Base-by-base conservation (phyloP, 2,888 invertebrate genomes). In the Miltochrista miniata region DNA sequence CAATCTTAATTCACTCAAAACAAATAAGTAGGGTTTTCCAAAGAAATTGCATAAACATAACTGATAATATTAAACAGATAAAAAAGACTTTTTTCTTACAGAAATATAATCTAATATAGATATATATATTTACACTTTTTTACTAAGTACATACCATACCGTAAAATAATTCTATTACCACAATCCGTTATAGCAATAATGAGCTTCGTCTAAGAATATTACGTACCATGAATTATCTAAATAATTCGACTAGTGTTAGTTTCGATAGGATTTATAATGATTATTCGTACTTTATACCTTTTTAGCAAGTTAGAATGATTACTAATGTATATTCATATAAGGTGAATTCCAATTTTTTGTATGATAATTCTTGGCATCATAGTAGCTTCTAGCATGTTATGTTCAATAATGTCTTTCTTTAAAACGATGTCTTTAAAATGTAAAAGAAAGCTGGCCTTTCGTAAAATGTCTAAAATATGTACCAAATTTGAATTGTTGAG, bases 401-500 rank as follows among this genome's bases (percentile, higher is more conserved):
- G 48, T 44, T 55, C 48, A 14, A 11, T 5, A 45, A 37, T 35
- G 15, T 48, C 36, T 55, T 50, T 60, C 44, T 37, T 41, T 13
- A 24, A 24, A 15, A 42, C 18, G 14, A 10, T 10, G 24, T 24
- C n/a, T 8, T 36, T 30, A 49, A 48, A 51, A 45, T 44, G 48
- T 46, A 33, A 50, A 44, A 45, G 63, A 31, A 68, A 68, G 66
- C 66, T 55, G 66, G 66, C 46, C 66, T 65, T 66, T 62, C 61
- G 48, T 38, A 47, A 44, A 41, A 34, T 37, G 37, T 36, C 8
- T 13, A 14, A 14, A 39, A 48, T 24, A 31, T 10, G 8, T 42
- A 52, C 46, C 48, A 59, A 52, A 34, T 35, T 54, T 48, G 40
- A 8, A 51, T 41, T 48, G 37, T 49, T 48, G 43, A 40, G 10